These are phyloP conservation scores for Lagodon rhomboides DNA, from an alignment of 2,797 vertebrate genomes.

Conservation along the genomic window DNA sequence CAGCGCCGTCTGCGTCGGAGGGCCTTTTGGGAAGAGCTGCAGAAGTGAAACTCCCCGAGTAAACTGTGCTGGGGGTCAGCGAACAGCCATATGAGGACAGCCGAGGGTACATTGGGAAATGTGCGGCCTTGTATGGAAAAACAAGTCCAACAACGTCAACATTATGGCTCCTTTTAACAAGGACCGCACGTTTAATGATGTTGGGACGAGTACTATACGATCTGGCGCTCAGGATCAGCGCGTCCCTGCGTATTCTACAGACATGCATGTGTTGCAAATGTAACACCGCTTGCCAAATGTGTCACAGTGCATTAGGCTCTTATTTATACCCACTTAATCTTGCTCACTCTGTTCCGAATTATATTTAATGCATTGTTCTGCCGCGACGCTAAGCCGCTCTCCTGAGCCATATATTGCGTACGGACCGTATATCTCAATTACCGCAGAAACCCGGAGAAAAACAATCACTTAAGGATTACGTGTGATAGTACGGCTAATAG, in stretches of 20 bases:
- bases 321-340: slow-evolving; percentile 64
- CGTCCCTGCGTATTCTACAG: slow-evolving; percentile 46
- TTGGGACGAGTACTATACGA: slow-evolving; percentile 66
- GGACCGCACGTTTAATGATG: slow-evolving; percentile 61
- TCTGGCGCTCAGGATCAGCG: slow-evolving; percentile 51
- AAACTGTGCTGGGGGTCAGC: slow-evolving; percentile 69
- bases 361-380: slow-evolving; percentile 61
- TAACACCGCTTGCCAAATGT: slow-evolving; percentile 58
- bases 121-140: slow-evolving; percentile 58
- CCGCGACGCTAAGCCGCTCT: slow-evolving; percentile 44
- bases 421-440: slow-evolving; percentile 46
- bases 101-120: slow-evolving; percentile 48
- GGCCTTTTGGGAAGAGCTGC: slow-evolving; percentile 66
- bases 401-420: slow-evolving; percentile 27
- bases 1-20: slow-evolving; percentile 49
- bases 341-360: slow-evolving; percentile 54
- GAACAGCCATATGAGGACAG: slow-evolving; percentile 65
- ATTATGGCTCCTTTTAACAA: slow-evolving; percentile 56
- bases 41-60: slow-evolving; percentile 77
- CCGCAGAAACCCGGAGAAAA: slow-evolving; percentile 47
- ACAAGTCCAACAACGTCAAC: slow-evolving; percentile 29
- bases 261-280: slow-evolving; percentile 49
- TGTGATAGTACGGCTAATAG: slow-evolving; percentile 51
- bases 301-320: slow-evolving; percentile 58
- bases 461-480: slow-evolving; percentile 44